Base-by-base conservation (phyloP, 1,140 invertebrate genomes). In the Drosophila seguyi region DNA sequence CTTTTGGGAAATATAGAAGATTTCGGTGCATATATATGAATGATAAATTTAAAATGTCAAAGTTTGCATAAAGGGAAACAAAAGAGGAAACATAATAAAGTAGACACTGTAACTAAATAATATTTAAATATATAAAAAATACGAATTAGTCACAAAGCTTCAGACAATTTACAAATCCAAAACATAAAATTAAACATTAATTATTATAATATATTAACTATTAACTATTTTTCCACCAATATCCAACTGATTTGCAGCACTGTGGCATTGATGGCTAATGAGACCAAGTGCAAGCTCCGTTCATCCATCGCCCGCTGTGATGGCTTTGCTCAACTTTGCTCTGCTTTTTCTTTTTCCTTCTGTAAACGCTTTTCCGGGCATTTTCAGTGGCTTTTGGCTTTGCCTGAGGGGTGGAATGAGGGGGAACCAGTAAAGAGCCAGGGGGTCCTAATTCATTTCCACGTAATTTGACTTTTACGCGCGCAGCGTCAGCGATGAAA, bases 401-500 rank as follows among this genome's bases (percentile, higher is more conserved):
- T 3, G 18, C n/a, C 22, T 13, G 4, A 8, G 1, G 18, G 38
- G 27, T 20, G 27, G 22, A n/a, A 36, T 16, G 8, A 10, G 16
- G 6, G 47, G 60, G 0, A 47, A 7, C 14, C 14, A 8, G 31
- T 10, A 53, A 36, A 44, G 38, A 57, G 31, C 31, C 50, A 31
- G 47, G 39, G 69, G 59, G 34, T 74, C 65, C 87, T 86, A 87
- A 86, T 86, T 86, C 75, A 82, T 86, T 86, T 86, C 83, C 83
- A 87, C 83, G 75, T 82, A 87, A 86, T 86, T 86, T 87, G 83
- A 86, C 75, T 82, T 87, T 79, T 62, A 79, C 82, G 75, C 74
- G 83, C 83, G 78, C 68, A 62, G 58, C 38, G 31, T 34, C 57
- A 42, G 50, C 22, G 44, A 7, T 22, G 22, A 48, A 45, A 31